Conservation (phyloP, 2,113 vertebrate species). For the Sarotherodon lohbergeri region DNA sequence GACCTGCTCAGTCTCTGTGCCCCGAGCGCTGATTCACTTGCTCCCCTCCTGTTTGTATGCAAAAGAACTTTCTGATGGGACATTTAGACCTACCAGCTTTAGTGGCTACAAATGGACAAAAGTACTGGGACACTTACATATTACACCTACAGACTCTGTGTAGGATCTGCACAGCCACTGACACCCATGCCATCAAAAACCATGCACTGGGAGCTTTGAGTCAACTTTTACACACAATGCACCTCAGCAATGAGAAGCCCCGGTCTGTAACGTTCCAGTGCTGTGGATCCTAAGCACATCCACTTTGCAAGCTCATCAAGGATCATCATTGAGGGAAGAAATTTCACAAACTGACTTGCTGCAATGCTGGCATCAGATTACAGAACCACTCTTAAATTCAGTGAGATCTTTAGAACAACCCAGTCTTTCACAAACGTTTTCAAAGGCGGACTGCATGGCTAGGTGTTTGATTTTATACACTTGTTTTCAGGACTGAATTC, state of each 20-base stretch:
- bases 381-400: not conserved
- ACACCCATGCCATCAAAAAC: not conserved
- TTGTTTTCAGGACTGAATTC: not conserved
- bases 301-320: not conserved
- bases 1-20: too few relatives aligned
- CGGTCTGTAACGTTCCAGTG: not conserved
- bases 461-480: not conserved
- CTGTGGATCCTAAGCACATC: not conserved
- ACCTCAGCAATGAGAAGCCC: not conserved
- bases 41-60: too few relatives aligned
- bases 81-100: not conserved
- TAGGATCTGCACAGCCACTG: not conserved
- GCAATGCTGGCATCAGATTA: not conserved
- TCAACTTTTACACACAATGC: not conserved
- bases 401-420: not conserved
- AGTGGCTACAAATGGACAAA: fast-evolving
- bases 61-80: too few relatives aligned
- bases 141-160: not conserved
- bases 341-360: not conserved
- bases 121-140: not conserved
- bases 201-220: not conserved
- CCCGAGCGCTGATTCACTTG: too few relatives aligned
- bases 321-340: not conserved
- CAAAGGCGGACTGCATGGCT: not conserved
- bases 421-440: not conserved